Conservation (phyloP, 2,888 invertebrate genomes). For the Aspidiotus destructor region DNA sequence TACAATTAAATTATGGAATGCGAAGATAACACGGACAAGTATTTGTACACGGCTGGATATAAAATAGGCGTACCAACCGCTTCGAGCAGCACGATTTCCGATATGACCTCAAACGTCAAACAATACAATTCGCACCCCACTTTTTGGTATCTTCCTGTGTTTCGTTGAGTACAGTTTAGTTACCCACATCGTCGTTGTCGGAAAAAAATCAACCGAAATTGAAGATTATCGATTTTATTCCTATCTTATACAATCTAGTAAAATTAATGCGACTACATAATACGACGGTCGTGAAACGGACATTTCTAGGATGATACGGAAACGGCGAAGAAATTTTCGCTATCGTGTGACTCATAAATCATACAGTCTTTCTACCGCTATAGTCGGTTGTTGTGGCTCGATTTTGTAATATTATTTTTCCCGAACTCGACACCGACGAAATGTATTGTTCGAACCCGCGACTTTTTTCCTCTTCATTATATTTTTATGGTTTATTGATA, state of each 20-base stretch:
- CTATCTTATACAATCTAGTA: not conserved
- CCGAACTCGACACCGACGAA: too few relatives aligned
- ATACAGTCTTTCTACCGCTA: not conserved
- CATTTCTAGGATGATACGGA: not conserved
- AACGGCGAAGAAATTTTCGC: not conserved
- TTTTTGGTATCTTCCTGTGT: not conserved
- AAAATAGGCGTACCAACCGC: too few relatives aligned
- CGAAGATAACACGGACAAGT: too few relatives aligned
- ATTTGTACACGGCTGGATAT: too few relatives aligned
- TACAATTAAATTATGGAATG: too few relatives aligned
- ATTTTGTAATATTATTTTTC: not conserved
- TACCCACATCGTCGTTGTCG: not conserved
- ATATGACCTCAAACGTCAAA: constrained; percentile 2
- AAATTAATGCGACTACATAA: not conserved
- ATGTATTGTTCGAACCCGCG: too few relatives aligned
- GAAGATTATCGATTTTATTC: constrained; percentile 2
- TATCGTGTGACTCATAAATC: not conserved
- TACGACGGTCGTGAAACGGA: not conserved
- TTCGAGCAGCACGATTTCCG: not conserved
- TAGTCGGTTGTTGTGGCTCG: not conserved
- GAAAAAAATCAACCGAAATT: constrained; percentile 2
- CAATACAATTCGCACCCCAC: constrained; percentile 2
- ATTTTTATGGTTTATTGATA: too few relatives aligned
- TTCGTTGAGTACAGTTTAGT: not conserved
- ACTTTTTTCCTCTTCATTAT: too few relatives aligned